Conservation (phyloP, 2,888 invertebrate genomes). For the Yponomeuta plumbellus region DNA sequence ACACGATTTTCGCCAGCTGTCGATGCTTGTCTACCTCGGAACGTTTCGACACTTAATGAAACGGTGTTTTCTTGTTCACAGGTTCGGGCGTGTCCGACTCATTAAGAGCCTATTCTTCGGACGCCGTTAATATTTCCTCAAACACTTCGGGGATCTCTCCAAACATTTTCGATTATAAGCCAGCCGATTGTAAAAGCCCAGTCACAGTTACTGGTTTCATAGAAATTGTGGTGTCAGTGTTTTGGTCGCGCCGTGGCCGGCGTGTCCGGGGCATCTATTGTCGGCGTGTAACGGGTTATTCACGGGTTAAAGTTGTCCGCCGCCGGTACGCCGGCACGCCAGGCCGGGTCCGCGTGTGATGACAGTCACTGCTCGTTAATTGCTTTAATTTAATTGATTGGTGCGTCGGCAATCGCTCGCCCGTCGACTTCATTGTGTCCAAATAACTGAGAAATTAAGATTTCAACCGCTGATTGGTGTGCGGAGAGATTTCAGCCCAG, state of each 20-base stretch:
- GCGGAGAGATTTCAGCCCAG: neutral
- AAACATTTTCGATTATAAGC: conserved; percentile 11
- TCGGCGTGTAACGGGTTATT: conserved; percentile 26
- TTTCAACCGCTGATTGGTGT: neutral
- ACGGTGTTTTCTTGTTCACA: conserved; percentile 12
- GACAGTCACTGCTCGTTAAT: conserved; percentile 32
- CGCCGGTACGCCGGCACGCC: neutral
- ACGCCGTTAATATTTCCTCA: conserved; percentile 7
- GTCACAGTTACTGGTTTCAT: neutral
- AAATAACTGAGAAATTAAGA: neutral
- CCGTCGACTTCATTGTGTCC: neutral
- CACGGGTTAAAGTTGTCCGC: conserved; percentile 21
- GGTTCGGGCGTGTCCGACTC: conserved; percentile 16
- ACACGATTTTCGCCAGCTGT: conserved; percentile 15
- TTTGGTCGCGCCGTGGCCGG: conserved; percentile 23
- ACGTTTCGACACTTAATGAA: conserved; percentile 17
- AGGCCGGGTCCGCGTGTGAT: conserved; percentile 43
- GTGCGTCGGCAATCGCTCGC: conserved; percentile 44
- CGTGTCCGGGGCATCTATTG: conserved; percentile 40
- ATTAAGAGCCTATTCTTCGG: conserved; percentile 15
- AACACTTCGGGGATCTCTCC: conserved; percentile 12
- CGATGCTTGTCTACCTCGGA: conserved; percentile 8
- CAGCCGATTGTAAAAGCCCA: neutral
- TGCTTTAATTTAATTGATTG: conserved; percentile 55
- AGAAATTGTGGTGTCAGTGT: neutral